Evolutionary conservation across 2,797 vertebrate species (phyloP), one percentile per base, ranked within the genome.

Genomic region (Mus caroli): DNA sequence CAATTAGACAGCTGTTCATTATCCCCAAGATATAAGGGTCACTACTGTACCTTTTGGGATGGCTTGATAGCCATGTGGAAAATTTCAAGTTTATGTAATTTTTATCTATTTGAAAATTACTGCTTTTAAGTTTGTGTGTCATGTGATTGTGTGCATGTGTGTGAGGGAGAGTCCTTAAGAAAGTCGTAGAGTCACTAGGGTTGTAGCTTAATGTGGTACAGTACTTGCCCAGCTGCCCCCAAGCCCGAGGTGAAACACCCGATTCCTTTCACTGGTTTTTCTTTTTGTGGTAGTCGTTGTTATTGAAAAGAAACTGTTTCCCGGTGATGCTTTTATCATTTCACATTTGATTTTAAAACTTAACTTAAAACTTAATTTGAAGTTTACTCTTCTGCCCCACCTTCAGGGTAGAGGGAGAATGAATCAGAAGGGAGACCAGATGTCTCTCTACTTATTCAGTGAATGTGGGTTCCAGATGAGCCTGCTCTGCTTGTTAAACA

Each of bases 331-430:
- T 91, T 54, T 80, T 54, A 76, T 34, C 67, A 69, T 88, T 88
- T 76, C 71, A 88, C 8, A 24, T 67, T 92, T 88, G 52, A 64
- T 82, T 90, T 95, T 78, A 71, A 85, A 89, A 64, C 50, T 80
- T 76, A n/a, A 82, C 85, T 67, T n/a, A n/a, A n/a, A n/a, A n/a
- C n/a, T n/a, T n/a, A n/a, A n/a, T 31, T 79, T 91, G 64, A 94
- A 91, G 50, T 77, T 71, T 93, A 91, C 60, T 56, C 89, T 46
- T 91, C 46, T 46, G 0, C 58, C 26, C 1, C n/a, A 6, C 2
- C 6, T 4, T 3, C 8, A 78, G 15, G 11, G 83, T 40, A 56
- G 75, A n/a, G 1, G 34, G 28, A 91, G 52, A 94, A 93, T 6
- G 34, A 28, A 54, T 71, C 84, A 37, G 64, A 93, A 80, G 22